phyloP scores from a whole-genome alignment of 30 jellyfish, hydroid and myxozoan genomes.

The Clytia hemisphaerica region DNA sequence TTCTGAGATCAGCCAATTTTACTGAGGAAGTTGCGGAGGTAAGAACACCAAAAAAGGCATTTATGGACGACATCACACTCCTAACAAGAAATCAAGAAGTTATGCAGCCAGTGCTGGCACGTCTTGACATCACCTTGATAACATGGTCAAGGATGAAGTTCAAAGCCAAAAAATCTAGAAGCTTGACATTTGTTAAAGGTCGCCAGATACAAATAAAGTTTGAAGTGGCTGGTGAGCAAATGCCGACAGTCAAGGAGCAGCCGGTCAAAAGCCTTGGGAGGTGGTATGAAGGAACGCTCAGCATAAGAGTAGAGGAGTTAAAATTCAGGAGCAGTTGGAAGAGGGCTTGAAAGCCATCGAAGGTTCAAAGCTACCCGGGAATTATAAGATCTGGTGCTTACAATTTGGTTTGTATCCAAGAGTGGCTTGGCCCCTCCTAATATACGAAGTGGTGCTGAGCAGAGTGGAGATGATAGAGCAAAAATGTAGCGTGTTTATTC shows the following conservation, averaged over 20 bases:
- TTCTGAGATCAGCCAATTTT: background rate
- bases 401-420: too few species aligned
- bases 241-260: slow-evolving; percentile 6
- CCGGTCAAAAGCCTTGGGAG: slow-evolving; percentile 10
- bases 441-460: too few species aligned
- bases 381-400: too few species aligned
- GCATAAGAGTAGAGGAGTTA: too few species aligned
- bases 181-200: slow-evolving; percentile 1
- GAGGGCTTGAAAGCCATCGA: too few species aligned
- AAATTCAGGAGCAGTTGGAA: too few species aligned
- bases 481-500: too few species aligned
- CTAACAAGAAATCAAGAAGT: too few species aligned
- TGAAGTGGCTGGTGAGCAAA: background rate
- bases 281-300: background rate
- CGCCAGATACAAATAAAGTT: background rate
- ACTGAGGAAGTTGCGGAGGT: slow-evolving; percentile 3
- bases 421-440: too few species aligned
- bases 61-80: too few species aligned
- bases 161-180: background rate
- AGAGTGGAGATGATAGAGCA: too few species aligned
- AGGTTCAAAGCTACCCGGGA: too few species aligned
- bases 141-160: slow-evolving; percentile 1
- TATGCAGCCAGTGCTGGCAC: background rate
- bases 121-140: background rate
- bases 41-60: background rate